Base-by-base conservation (phyloP, 2,797 vertebrate species). In the Pelobates cultripes region DNA sequence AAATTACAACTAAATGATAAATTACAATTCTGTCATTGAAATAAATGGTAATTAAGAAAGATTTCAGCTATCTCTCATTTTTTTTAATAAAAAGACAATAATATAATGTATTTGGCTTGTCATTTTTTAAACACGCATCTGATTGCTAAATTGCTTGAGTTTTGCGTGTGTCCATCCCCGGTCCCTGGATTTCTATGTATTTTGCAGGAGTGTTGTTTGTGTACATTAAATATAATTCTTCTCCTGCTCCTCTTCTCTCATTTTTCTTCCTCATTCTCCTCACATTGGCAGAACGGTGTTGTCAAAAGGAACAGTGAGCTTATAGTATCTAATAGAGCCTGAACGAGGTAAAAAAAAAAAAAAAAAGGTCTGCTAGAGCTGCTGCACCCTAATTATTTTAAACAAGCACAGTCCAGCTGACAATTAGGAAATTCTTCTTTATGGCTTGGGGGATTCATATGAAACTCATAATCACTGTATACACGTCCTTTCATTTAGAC, bases 1-100 rank as follows among this genome's bases (percentile, higher is more conserved):
- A 98, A 97, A 98, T 98, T 96, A 97, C 96, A 94, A 96, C 97
- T 99, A 99, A 99, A 98, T 99, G 97, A 99, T 98, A 97, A 99
- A 99, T 98, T 97, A 96, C 96, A 97, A 96, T 98, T 97, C 96
- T 95, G 95, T 97, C 97, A 97, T 96, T 95, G 96, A 94, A 95
- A 95, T 95, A 93, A 93, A 92, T 86, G 85, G 92, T 93, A 94
- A 94, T 94, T 94, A 94, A 94, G 92, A 94, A 94, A 91, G 93
- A 94, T 94, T 94, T 92, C 91, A 87, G 92, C 90, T 90, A 86
- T 88, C 88, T 88, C 75, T 88, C 47, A 51, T 51, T 90, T 85
- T 81, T 90, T 85, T 80, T 85, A 90, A 92, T 12, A 57, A 77
- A 86, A 81, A 73, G 51, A 84, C 68, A 76, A 70, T 75, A 66